Evolutionary conservation across 2,113 vertebrate species (phyloP).

Genomic region (Acanthisitta chloris): DNA sequence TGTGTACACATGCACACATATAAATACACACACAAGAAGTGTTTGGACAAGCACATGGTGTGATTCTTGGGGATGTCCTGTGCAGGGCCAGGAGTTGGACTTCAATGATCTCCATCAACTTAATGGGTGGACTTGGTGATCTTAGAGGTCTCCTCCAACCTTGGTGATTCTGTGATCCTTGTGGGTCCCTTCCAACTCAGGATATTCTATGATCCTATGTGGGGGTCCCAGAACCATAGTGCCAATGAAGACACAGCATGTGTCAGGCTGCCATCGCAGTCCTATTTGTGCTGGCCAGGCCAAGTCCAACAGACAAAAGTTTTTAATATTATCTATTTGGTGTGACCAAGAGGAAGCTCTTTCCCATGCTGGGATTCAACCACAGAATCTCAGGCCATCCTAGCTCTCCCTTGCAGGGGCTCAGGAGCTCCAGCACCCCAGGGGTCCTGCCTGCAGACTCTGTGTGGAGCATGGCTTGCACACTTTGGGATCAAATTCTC

Average conservation of each 20-base stretch:
- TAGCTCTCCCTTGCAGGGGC: accelerated
- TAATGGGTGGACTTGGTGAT: no score
- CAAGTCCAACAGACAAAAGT: neutral
- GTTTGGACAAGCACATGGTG: accelerated
- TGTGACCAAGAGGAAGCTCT: neutral
- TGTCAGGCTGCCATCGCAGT: accelerated
- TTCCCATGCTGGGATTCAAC: neutral
- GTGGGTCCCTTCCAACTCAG: neutral
- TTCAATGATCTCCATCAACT: neutral
- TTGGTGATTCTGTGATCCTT: no score
- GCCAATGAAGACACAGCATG: accelerated
- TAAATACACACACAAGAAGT: accelerated
- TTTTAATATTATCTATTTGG: neutral
- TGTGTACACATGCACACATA: neutral
- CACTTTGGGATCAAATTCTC: neutral
- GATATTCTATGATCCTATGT: no score
- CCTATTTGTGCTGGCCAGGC: neutral
- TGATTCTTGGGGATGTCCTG: neutral
- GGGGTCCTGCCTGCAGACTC: neutral
- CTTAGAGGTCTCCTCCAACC: neutral
- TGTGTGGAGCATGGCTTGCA: neutral
- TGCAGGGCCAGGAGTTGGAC: neutral
- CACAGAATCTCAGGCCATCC: accelerated
- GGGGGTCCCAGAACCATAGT: accelerated
- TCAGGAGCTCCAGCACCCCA: neutral